Evolutionary conservation across 2,888 invertebrate genomes (phyloP).

Genomic region (Latrodectus hesperus): DNA sequence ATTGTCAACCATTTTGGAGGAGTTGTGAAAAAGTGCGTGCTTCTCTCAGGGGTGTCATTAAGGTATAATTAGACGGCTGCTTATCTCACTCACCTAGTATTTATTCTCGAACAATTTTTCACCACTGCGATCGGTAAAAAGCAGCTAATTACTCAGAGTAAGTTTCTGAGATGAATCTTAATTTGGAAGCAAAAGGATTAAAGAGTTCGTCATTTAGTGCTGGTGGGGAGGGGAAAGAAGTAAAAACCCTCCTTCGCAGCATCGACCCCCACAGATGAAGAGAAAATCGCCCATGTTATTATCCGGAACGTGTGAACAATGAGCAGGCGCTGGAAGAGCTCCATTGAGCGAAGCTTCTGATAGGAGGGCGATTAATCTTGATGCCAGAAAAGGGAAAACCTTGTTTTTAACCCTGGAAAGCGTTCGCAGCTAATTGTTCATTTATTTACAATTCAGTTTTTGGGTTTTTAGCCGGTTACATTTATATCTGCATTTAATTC

Average conservation of each 20-base stretch:
- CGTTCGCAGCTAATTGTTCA: slow-evolving; percentile 41
- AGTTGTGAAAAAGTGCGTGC: slow-evolving; percentile 46
- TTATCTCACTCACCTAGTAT: slow-evolving; percentile 68
- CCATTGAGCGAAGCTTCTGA: slow-evolving; percentile 45
- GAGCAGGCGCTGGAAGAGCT: slow-evolving; percentile 15
- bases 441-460: slow-evolving; percentile 45
- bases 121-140: slow-evolving; percentile 65
- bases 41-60: slow-evolving; percentile 64
- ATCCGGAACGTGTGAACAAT: slow-evolving; percentile 64
- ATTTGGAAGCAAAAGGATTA: slow-evolving; percentile 66
- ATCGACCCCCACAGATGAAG: slow-evolving; percentile 27
- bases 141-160: slow-evolving; percentile 66
- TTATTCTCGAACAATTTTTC: slow-evolving; percentile 68
- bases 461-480: background rate
- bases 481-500: slow-evolving; percentile 4
- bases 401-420: slow-evolving; percentile 23
- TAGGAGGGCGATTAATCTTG: slow-evolving; percentile 60
- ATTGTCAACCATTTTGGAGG: slow-evolving; percentile 27
- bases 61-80: slow-evolving; percentile 67
- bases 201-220: slow-evolving; percentile 55
- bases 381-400: slow-evolving; percentile 26
- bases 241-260: slow-evolving; percentile 19
- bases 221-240: slow-evolving; percentile 20
- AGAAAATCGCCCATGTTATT: slow-evolving; percentile 63
- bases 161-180: slow-evolving; percentile 67